These are phyloP conservation scores for Trichonephila clavata DNA, from an alignment of 1,140 invertebrate genomes.

Conservation along the genomic window DNA sequence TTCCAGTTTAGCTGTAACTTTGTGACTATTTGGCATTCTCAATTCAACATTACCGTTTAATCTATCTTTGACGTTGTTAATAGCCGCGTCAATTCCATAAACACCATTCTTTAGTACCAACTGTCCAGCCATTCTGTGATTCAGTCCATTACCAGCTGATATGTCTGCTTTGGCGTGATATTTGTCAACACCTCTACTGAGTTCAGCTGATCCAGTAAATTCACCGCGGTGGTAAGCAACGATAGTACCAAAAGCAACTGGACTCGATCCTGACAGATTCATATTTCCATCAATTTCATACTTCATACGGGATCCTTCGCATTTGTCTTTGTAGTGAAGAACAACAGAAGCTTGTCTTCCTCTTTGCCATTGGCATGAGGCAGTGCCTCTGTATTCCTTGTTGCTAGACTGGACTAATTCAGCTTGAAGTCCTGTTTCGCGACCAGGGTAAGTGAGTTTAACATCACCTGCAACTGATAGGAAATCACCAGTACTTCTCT, in stretches of 20 bases:
- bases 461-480: conserved; percentile 25
- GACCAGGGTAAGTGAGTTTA: conserved; percentile 57
- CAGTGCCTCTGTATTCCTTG: conserved; percentile 60
- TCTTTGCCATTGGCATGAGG: conserved; percentile 67
- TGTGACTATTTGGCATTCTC: conserved; percentile 49
- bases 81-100: conserved; percentile 47
- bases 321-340: conserved; percentile 69
- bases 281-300: conserved; percentile 65
- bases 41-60: conserved; percentile 55
- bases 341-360: conserved; percentile 10
- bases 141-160: conserved; percentile 11
- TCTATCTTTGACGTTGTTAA: neutral
- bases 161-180: conserved; percentile 53
- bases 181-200: conserved; percentile 42
- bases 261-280: conserved; percentile 19
- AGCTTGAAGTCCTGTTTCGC: conserved; percentile 28
- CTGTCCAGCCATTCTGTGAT: conserved; percentile 41
- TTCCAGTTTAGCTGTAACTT: conserved; percentile 47
- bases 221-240: conserved; percentile 1
- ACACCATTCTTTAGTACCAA: conserved; percentile 25
- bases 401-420: conserved; percentile 34
- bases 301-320: neutral
- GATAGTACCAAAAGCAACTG: conserved; percentile 14
- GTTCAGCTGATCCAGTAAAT: conserved; percentile 22
- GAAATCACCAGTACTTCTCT: neutral